Evolutionary conservation across 2,888 invertebrate genomes (phyloP), one percentile per base, ranked within the genome.

Genomic region (Frankliniella fusca): DNA sequence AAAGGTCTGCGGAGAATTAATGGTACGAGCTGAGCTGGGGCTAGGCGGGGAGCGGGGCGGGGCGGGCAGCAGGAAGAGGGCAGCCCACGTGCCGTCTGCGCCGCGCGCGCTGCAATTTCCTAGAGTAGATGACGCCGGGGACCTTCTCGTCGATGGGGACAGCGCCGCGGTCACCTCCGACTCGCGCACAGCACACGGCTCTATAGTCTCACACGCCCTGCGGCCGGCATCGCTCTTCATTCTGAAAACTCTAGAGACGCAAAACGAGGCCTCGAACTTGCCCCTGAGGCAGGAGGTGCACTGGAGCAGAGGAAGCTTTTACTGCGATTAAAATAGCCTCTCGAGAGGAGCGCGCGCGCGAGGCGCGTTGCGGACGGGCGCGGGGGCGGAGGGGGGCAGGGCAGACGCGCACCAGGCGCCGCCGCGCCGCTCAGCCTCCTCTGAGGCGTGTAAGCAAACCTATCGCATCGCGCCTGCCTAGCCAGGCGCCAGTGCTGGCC

Each of bases 231-330:
- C 38, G 38, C 38, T 3, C 5, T 38, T 38, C 3, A 38, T 38
- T 38, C 38, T 38, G 38, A 38, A 38, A 38, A 38, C 38, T 38
- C 38, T 38, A 38, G 38, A 38, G 38, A 38, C 38, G 38, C 38
- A 38, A 2, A 38, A 38, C 38, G 38, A 38, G 38, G 38, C 38
- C 38, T 38, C 38, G 38, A 38, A 38, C 38, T 38, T 38, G 38
- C 38, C 38, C 38, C 38, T 38, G 38, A 5, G 38, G 38, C 3
- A 38, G 38, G 38, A 38, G 38, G 5, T 2, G 38, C 38, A 38
- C 61, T 61, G 61, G 61, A 61, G 61, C n/a, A 61, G 61, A 61
- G 38, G 38, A 61, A 61, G 61, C 61, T 61, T 61, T 61, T 61
- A 61, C 61, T 18, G 61, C 61, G 61, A 61, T 61, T 61, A 61